Conservation (phyloP, 2,113 vertebrate genomes). For the Myodes glareolus region DNA sequence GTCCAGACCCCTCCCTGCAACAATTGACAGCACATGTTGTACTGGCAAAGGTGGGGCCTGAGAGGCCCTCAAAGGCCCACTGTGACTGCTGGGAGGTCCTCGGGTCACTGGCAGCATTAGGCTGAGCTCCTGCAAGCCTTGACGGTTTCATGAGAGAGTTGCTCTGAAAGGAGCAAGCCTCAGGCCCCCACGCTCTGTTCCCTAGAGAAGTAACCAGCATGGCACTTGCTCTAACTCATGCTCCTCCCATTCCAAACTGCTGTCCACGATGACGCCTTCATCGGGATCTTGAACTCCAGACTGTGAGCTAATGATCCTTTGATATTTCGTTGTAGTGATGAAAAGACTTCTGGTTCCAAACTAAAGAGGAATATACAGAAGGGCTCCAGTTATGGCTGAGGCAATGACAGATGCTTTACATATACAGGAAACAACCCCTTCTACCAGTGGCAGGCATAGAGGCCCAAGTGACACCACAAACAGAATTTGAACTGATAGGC, state of each 20-base stretch:
- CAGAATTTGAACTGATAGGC: not conserved
- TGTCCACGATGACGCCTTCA: not conserved
- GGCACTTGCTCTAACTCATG: too few species aligned
- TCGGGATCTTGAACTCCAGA: not conserved
- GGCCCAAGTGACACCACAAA: not conserved
- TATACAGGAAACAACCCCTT: not conserved
- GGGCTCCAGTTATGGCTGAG: not conserved
- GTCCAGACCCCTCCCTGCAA: not conserved
- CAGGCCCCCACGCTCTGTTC: not conserved
- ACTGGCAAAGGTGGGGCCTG: not conserved
- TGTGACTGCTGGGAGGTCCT: not conserved
- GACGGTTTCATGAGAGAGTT: accelerated
- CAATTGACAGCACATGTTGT: not conserved
- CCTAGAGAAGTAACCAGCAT: not conserved
- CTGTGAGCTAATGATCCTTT: not conserved
- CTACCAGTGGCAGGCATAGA: not conserved
- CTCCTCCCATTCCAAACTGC: too few species aligned
- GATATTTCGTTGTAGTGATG: not conserved
- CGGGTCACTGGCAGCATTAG: not conserved
- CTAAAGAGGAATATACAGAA: not conserved
- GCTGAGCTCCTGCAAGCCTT: not conserved
- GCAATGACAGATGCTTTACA: not conserved
- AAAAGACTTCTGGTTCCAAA: not conserved
- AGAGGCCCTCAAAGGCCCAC: not conserved
- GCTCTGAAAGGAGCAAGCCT: not conserved